Conservation (phyloP, 2,113 vertebrate genomes). For the Oncorhynchus mykiss region DNA sequence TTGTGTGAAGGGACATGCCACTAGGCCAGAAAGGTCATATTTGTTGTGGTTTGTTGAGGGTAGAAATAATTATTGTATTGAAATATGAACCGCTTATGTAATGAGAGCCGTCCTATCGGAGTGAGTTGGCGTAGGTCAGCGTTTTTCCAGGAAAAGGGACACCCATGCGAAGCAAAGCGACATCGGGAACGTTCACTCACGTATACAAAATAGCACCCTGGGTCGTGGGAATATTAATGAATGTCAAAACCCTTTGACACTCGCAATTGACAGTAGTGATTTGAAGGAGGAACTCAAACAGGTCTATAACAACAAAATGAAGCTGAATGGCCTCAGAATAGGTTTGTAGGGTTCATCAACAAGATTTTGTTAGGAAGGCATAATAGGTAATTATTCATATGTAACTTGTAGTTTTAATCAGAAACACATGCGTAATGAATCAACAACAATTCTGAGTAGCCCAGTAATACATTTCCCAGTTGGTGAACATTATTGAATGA, state of each 20-base stretch:
- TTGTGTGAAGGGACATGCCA: not conserved
- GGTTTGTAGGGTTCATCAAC: not conserved
- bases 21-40: not conserved
- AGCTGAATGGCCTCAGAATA: not conserved
- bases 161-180: constrained; percentile 5
- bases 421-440: too few species aligned
- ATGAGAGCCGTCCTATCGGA: not conserved
- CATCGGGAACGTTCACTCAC: constrained; percentile 17
- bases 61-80: not conserved
- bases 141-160: constrained; percentile 43
- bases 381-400: too few species aligned
- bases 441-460: too few species aligned
- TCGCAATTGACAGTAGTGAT: not conserved
- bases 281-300: too few species aligned
- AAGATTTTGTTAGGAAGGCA: not conserved
- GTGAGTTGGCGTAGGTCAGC: constrained; percentile 21
- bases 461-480: too few species aligned
- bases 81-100: not conserved
- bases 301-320: not conserved
- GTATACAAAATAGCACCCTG: constrained; percentile 50
- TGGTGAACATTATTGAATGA: too few species aligned
- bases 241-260: constrained; percentile 9
- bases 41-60: not conserved
- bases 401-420: too few species aligned
- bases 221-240: not conserved